Evolutionary conservation across 2,888 invertebrate genomes (phyloP), one percentile per base, ranked within the genome.

Genomic region (Melieria picta): DNA sequence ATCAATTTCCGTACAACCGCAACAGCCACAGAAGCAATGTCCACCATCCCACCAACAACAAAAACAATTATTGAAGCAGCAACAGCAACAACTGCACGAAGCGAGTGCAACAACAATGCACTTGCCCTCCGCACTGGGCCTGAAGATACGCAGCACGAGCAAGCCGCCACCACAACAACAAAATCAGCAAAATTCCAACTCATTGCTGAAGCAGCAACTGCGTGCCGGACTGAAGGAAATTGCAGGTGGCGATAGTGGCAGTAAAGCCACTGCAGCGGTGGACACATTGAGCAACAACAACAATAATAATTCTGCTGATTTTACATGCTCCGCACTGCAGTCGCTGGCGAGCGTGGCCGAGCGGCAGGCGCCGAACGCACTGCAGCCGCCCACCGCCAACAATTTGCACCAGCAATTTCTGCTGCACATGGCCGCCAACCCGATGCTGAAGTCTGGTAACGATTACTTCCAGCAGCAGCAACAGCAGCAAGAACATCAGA

Each of bases 331-430:
- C 7, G 83, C 80, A 0, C 60, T 84, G 55, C 84, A 84, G 65
- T 84, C 84, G 3, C 63, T 84, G 74, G 84, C 84, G 47, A 83
- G 78, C 74, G 83, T 80, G 0, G 84, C 84, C 5, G 84, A 84
- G 65, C 82, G 82, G 11, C 83, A 83, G 60, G 76, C 78, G 7
- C 75, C 75, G 5, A 63, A 67, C 16, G 74, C 76, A 16, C 78
- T 81, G 74, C 77, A 81, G 72, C 80, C 79, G 48, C 79, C 82
- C 4, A 77, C 81, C 47, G 79, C 78, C 10, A 82, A 81, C 71
- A 82, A 80, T 73, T 73, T 86, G 45, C 86, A 84, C 72, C 85
- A 85, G 72, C 85, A 86, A 71, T 80, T 85, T 71, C 77, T 86
- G 43, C 73, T 86, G 75, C 86, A 86, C 65, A 84, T 86, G 81